phyloP scores from a whole-genome alignment of 2,113 vertebrate genomes.

The Pseudopodoces humilis region DNA sequence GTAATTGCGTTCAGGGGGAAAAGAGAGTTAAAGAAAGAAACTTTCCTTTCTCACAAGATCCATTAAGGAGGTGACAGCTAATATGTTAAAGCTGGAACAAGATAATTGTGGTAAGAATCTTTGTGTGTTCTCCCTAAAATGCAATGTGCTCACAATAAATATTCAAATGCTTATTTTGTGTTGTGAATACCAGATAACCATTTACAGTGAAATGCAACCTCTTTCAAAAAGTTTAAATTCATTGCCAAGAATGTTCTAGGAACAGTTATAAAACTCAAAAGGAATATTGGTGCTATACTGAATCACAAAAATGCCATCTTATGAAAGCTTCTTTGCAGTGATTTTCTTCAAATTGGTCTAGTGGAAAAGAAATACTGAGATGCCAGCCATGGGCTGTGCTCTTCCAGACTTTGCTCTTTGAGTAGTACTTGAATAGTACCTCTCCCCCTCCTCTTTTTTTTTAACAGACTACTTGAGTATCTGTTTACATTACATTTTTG shows the following conservation, averaged over 20 bases:
- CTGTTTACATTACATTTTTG: conserved; percentile 27
- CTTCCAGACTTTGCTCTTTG: conserved; percentile 40
- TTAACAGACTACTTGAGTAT: neutral
- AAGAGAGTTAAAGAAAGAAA: conserved; percentile 76
- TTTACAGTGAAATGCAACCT: conserved; percentile 65
- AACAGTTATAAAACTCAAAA: conserved; percentile 60
- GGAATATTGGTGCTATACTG: conserved; percentile 63
- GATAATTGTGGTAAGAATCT: conserved; percentile 76
- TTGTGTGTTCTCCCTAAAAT: conserved; percentile 74
- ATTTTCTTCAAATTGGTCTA: conserved; percentile 49
- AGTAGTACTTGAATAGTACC: conserved; percentile 14
- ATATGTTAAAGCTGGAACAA: conserved; percentile 77
- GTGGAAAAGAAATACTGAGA: conserved; percentile 47
- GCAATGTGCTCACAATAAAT: conserved; percentile 67
- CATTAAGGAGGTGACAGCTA: conserved; percentile 78
- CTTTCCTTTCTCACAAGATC: conserved; percentile 76
- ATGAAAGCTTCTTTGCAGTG: conserved; percentile 61
- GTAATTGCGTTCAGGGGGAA: conserved; percentile 74
- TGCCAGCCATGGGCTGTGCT: conserved; percentile 4
- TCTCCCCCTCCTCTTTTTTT: neutral
- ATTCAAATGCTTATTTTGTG: conserved; percentile 76
- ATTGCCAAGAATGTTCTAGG: conserved; percentile 50
- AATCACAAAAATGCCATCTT: conserved; percentile 35
- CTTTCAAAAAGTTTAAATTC: conserved; percentile 66
- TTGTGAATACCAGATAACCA: conserved; percentile 71